phyloP scores from a whole-genome alignment of 2,888 invertebrate genomes.

The Griposia aprilina region DNA sequence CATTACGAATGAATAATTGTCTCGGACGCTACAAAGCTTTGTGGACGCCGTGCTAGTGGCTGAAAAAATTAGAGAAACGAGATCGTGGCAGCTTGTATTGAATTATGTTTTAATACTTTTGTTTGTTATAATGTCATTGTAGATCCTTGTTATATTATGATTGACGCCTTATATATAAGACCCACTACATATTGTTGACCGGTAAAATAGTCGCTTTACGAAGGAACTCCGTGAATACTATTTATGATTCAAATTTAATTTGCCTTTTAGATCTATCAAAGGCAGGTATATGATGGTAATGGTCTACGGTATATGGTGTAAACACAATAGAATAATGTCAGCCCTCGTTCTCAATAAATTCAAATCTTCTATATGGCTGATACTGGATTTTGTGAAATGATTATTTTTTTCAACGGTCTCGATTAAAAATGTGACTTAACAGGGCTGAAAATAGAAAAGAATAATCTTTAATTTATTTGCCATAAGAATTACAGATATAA shows the following conservation, averaged over 20 bases:
- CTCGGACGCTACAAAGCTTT: conserved; percentile 56
- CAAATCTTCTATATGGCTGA: background rate
- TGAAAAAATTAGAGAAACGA: conserved; percentile 53
- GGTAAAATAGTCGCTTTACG: background rate
- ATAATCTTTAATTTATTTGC: background rate
- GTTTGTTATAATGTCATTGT: conserved; percentile 1
- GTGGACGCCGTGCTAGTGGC: conserved; percentile 49
- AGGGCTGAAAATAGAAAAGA: background rate
- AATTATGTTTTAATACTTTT: conserved; percentile 37
- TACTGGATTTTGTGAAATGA: no score
- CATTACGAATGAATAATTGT: conserved; percentile 75
- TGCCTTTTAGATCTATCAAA: background rate
- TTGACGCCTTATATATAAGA: background rate
- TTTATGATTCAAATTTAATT: background rate
- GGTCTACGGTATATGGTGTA: no score
- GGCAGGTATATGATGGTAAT: no score
- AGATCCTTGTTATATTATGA: background rate
- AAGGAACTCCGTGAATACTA: no score
- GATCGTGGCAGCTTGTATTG: conserved; percentile 34
- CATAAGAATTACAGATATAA: background rate
- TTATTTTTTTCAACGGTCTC: background rate
- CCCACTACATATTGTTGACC: background rate
- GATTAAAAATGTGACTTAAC: background rate
- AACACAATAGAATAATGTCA: background rate
- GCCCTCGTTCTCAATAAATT: background rate